Evolutionary conservation across 2,888 invertebrate genomes (phyloP).

Genomic region (Altica lythri): DNA sequence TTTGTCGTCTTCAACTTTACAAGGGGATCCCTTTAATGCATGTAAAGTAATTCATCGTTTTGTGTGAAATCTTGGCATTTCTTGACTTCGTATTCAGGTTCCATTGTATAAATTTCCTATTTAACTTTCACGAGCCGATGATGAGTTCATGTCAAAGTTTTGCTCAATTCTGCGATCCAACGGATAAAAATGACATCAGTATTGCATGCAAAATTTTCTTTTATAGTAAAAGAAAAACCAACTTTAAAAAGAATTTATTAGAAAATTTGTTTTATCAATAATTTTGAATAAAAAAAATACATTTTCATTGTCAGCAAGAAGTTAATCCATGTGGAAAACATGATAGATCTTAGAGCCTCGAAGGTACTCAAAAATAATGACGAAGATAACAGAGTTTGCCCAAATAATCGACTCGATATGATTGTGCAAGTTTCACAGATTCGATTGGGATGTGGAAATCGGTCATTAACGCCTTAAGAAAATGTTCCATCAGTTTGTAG

Average conservation of each 20-base stretch:
- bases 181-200: conserved; percentile 31
- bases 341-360: conserved; percentile 18
- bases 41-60: conserved; percentile 36
- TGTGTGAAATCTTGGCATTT: conserved; percentile 29
- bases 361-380: conserved; percentile 38
- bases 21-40: conserved; percentile 25
- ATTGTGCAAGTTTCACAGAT: conserved; percentile 53
- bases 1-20: conserved; percentile 18
- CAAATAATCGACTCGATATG: conserved; percentile 46
- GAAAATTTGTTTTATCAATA: not conserved
- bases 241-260: no score
- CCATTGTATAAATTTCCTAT: conserved; percentile 38
- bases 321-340: conserved; percentile 32
- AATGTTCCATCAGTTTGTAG: conserved; percentile 54
- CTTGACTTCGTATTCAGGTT: conserved; percentile 24
- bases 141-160: conserved; percentile 34
- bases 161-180: conserved; percentile 26
- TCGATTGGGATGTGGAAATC: conserved; percentile 48
- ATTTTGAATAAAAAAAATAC: conserved; percentile 12
- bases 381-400: conserved; percentile 42
- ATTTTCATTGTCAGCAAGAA: conserved; percentile 20
- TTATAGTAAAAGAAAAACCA: not conserved
- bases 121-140: conserved; percentile 35
- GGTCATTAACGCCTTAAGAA: conserved; percentile 55
- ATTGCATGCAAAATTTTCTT: conserved; percentile 33